Conservation (phyloP, 1,140 invertebrate genomes). For the Aradophagus sp. region DNA sequence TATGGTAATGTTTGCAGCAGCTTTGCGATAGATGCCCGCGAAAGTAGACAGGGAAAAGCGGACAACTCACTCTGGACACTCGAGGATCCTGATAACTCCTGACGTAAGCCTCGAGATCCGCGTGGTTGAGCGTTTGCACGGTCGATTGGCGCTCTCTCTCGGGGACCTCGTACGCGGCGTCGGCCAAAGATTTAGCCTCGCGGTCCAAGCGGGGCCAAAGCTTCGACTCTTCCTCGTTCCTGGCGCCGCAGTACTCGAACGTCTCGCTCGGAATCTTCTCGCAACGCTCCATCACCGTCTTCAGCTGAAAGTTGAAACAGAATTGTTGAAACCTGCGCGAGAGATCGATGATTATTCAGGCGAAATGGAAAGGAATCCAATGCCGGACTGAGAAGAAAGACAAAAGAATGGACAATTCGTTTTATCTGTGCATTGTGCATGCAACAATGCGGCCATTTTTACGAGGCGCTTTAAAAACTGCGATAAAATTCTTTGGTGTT, state of each 20-base stretch:
- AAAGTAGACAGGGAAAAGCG: constrained; percentile 23
- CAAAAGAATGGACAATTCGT: too few species aligned
- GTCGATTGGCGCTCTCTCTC: constrained; percentile 79
- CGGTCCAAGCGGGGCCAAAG: constrained; percentile 80
- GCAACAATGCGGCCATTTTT: too few species aligned
- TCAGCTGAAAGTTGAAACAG: constrained; percentile 74
- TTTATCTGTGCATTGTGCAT: too few species aligned
- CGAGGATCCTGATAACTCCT: constrained; percentile 76
- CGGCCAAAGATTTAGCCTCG: constrained; percentile 79
- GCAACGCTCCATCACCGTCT: constrained; percentile 84
- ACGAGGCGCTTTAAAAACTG: too few species aligned
- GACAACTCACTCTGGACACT: constrained; percentile 59
- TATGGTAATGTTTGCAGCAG: too few species aligned
- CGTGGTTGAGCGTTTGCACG: constrained; percentile 74
- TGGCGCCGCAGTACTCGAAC: constrained; percentile 76
- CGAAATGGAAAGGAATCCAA: not conserved
- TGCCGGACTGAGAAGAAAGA: too few species aligned
- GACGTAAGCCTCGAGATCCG: constrained; percentile 75
- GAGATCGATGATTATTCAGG: constrained; percentile 26
- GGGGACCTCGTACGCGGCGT: constrained; percentile 83
- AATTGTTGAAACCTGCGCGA: constrained; percentile 34
- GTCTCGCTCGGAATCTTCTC: constrained; percentile 82
- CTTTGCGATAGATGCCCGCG: too few species aligned
- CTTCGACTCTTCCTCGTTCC: constrained; percentile 67
- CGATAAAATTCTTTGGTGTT: too few species aligned